Base-by-base conservation (phyloP, 2,113 vertebrate species). In the Notothenia rossii region DNA sequence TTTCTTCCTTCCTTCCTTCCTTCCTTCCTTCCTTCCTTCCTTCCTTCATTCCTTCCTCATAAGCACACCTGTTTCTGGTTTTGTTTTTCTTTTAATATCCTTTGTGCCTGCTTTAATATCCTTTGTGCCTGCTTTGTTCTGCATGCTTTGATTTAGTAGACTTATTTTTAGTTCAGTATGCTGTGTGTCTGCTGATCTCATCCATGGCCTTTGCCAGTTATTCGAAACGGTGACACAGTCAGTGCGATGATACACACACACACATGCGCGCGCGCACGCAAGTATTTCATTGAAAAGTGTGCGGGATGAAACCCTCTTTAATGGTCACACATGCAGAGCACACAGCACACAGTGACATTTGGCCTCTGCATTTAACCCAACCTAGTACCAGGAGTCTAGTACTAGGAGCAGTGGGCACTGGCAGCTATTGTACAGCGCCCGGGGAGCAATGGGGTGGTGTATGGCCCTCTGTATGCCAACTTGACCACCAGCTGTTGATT, bases 201-300 rank as follows among this genome's bases (percentile, higher is more conserved):
- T 70, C 45, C 25, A 17, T 74, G 53, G 46, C 65, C 18, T 58
- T 65, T 66, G 49, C 62, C 43, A 72, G 13, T 33, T 63, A 33
- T 70, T 22, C 63, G 68, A 73, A 63, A 62, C 17, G 29, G 59
- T 72, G 67, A 45, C 48, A 71, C 62, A 70, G 56, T 69, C 29
- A 22, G 0, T 33, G n/a, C 73, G 45, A 15, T 53, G 45, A 67
- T 46, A 76, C 11, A 33, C 49, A 65, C 10, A 14, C 17, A 10
- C 18, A 40, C 59, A 29, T 22, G 3, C 25, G 2, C 25, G 2
- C 53, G 14, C 20, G 48, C 62, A 48, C 20, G 46, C 25, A 6
- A 43, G 13, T 29, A 11, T 43, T 14, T 45, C 7, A 40, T 59
- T 40, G 36, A 48, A 45, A 15, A 20, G 4, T 65, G 40, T 15